These are phyloP conservation scores for Cyanistes caeruleus DNA, from an alignment of 2,113 vertebrate species.

Conservation along the genomic window DNA sequence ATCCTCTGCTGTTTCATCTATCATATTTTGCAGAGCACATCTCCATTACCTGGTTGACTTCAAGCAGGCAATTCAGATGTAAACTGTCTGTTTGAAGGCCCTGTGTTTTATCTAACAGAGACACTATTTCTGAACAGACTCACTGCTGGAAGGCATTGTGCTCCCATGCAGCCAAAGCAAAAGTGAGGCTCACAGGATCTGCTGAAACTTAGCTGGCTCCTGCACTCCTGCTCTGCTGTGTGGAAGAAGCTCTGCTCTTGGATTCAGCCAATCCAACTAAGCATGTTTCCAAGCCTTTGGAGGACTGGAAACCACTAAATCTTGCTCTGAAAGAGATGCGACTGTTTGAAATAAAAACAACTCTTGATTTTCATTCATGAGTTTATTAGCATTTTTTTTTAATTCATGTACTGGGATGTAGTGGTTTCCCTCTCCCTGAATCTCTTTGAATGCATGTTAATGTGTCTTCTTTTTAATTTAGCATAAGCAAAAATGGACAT, in stretches of 20 bases:
- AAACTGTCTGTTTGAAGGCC: background rate
- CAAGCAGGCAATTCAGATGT: background rate
- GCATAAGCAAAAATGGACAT: background rate
- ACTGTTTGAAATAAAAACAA: slow-evolving; percentile 19
- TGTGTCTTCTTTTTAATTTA: background rate
- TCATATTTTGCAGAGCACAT: background rate
- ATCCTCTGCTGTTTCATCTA: background rate
- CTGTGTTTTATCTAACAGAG: background rate
- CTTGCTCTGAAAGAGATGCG: background rate
- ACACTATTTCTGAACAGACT: background rate
- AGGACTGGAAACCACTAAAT: background rate
- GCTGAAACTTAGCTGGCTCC: background rate
- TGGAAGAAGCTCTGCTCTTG: background rate
- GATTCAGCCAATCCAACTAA: background rate
- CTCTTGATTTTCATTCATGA: slow-evolving; percentile 13
- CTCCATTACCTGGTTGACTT: background rate
- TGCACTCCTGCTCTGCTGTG: rapidly evolving
- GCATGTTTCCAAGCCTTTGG: background rate
- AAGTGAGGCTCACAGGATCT: background rate
- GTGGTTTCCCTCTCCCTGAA: background rate
- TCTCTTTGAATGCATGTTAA: slow-evolving; percentile 7
- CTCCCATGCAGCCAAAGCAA: background rate
- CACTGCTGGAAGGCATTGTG: rapidly evolving
- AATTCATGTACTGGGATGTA: slow-evolving; percentile 30
- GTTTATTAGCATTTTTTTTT: background rate